Conservation (phyloP, 64 coral and sea anemone genomes). For the Porites australiensis region DNA sequence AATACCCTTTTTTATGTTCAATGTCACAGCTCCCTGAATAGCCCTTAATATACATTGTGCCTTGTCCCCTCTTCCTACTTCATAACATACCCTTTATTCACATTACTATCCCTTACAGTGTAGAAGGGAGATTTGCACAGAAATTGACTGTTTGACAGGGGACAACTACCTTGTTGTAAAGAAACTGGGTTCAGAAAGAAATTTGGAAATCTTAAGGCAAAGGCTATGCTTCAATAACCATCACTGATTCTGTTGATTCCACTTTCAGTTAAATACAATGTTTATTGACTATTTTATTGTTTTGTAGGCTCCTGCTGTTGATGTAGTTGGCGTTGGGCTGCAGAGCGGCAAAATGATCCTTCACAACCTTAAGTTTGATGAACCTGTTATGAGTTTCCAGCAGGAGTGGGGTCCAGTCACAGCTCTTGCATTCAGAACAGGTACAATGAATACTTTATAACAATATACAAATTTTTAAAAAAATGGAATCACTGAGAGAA, state of each 20-base stretch:
- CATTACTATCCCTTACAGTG: no score
- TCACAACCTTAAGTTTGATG: constrained; percentile 97
- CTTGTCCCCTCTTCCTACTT: no score
- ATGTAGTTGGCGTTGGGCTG: constrained; percentile 92
- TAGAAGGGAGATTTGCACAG: no score
- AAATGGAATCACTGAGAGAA: no score
- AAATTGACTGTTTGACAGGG: no score
- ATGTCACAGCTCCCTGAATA: no score
- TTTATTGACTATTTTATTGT: not conserved
- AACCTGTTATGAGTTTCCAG: constrained; percentile 93
- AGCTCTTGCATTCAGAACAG: constrained; percentile 89
- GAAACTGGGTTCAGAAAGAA: no score
- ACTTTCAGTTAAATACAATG: not conserved
- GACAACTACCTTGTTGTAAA: no score
- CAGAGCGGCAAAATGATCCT: constrained; percentile 90
- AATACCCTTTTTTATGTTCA: no score
- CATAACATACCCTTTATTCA: no score
- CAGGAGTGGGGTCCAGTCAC: constrained; percentile 98
- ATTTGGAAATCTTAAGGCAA: not conserved
- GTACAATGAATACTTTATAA: constrained; percentile 19
- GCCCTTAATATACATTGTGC: no score
- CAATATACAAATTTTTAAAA: not conserved
- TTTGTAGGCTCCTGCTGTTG: constrained; percentile 89
- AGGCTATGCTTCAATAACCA: not conserved
- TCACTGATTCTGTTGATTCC: not conserved